Conservation (phyloP, 2,888 invertebrate species). For the Platynereis dumerilii region DNA sequence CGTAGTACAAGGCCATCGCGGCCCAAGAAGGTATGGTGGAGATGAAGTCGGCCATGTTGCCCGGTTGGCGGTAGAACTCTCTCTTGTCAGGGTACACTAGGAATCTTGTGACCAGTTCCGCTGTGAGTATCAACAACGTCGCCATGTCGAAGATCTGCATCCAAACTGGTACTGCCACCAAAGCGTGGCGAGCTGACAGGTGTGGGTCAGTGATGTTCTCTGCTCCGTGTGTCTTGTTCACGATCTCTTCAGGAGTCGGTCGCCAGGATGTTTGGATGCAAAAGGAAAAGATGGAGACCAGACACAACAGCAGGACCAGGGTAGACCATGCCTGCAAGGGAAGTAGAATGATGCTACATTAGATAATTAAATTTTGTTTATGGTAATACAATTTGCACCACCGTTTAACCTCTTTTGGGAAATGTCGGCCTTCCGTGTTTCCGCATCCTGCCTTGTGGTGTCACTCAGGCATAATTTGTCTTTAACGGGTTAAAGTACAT, state of each 20-base stretch:
- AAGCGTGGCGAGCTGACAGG: background rate
- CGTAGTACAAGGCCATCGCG: background rate
- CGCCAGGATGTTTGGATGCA: background rate
- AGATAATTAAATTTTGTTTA: background rate
- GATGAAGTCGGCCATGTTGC: background rate
- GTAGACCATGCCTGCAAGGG: background rate
- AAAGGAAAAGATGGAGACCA: conserved; percentile 2
- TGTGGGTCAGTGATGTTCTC: too few species aligned
- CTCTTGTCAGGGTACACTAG: background rate
- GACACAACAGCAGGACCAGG: background rate
- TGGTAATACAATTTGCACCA: background rate
- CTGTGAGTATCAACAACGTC: background rate
- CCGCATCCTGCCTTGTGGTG: background rate
- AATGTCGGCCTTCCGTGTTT: too few species aligned
- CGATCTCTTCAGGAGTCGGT: background rate
- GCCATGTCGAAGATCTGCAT: background rate
- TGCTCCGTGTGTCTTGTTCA: background rate
- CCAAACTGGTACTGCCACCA: background rate
- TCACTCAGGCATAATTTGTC: background rate
- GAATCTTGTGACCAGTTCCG: background rate
- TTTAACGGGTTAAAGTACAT: background rate
- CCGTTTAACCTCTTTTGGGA: too few species aligned
- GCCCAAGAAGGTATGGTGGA: conserved; percentile 5
- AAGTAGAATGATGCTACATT: background rate
- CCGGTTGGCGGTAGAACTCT: background rate